Evolutionary conservation across 2,113 vertebrate species (phyloP).

Genomic region (Phyllostomus discolor): DNA sequence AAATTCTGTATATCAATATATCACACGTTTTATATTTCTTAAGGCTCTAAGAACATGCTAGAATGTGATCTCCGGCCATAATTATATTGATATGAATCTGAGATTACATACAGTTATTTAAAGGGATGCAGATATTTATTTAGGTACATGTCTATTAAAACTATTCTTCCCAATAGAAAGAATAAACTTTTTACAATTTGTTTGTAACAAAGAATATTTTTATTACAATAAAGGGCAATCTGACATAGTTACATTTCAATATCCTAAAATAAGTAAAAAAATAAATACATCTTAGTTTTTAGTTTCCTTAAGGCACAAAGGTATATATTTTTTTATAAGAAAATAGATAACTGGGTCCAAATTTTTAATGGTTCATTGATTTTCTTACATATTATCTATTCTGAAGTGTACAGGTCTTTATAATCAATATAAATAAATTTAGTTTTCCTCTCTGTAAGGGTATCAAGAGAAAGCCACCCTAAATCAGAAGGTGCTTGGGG

Average conservation of each 20-base stretch:
- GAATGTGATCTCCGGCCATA: not conserved
- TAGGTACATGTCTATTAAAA: not conserved
- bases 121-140: not conserved
- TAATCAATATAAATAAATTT: not conserved
- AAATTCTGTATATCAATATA: not conserved
- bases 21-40: not conserved
- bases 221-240: not conserved
- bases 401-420: not conserved
- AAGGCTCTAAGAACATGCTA: not conserved
- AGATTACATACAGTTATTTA: not conserved
- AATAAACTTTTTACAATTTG: not conserved
- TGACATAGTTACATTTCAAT: not conserved
- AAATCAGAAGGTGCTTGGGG: not conserved
- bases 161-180: not conserved
- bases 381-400: not conserved
- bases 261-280: not conserved
- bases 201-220: not conserved
- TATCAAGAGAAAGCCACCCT: not conserved
- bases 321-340: not conserved
- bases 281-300: not conserved
- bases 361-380: not conserved
- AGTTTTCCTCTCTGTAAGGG: not conserved
- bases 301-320: not conserved
- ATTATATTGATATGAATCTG: not conserved
- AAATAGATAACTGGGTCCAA: not conserved